phyloP scores from a whole-genome alignment of 2,113 vertebrate genomes.

The Ascaphus truei region DNA sequence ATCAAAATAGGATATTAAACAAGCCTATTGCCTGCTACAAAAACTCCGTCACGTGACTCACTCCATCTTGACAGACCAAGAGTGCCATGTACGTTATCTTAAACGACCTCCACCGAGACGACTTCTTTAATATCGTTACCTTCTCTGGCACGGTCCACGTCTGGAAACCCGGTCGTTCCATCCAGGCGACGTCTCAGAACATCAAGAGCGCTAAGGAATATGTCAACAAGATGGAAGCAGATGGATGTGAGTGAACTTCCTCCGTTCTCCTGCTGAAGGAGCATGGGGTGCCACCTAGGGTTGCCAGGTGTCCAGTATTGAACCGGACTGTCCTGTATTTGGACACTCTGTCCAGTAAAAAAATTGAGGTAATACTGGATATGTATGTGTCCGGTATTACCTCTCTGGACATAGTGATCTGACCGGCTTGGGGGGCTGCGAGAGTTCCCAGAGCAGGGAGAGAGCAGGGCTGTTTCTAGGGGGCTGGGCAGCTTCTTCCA shows the following conservation, averaged over 20 bases:
- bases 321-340: too few species aligned
- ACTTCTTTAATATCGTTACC: conserved; percentile 79
- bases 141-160: conserved; percentile 74
- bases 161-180: conserved; percentile 67
- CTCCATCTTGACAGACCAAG: conserved; percentile 62
- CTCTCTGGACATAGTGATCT: too few species aligned
- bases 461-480: too few species aligned
- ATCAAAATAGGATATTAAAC: too few species aligned
- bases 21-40: too few species aligned
- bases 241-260: conserved; percentile 65
- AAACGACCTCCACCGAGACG: conserved; percentile 64
- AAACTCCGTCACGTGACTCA: background rate
- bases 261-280: background rate
- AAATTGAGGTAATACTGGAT: too few species aligned
- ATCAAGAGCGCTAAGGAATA: conserved; percentile 69
- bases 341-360: too few species aligned
- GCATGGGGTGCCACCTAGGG: too few species aligned
- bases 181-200: conserved; percentile 65
- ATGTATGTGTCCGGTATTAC: too few species aligned
- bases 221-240: conserved; percentile 63
- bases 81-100: conserved; percentile 77
- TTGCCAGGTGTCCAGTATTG: too few species aligned
- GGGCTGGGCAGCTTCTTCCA: too few species aligned
- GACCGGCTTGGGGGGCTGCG: too few species aligned
- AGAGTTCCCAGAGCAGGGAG: background rate